Evolutionary conservation across 1,140 invertebrate species (phyloP), one percentile per base, ranked within the genome.

Genomic region (Papilio polytes): DNA sequence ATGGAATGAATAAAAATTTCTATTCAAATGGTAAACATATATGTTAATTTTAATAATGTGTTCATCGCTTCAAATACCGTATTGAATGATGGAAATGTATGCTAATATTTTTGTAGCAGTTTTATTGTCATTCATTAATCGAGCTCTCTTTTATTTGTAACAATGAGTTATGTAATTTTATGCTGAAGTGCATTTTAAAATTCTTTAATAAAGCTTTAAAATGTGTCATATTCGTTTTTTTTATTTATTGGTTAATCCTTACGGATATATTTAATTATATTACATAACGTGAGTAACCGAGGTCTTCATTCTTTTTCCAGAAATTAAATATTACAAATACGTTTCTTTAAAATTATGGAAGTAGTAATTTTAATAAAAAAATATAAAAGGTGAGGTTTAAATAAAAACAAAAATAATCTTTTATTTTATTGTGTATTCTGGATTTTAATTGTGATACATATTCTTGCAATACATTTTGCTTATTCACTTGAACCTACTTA

Each of bases 141-240:
- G 22, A 63, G 59, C 59, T 63, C 59, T 63, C 59, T 63, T 63
- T 63, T 63, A 26, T 63, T 26, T 63, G 12, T 56, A 63, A 63
- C 59, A 63, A 59, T 59, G 56, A 63, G 20, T 63, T 63, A 20
- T 53, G 59, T 63, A 12, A 63, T 63, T 63, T 63, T 26, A 63
- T 63, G 56, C 10, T 26, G 22, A 63, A 63, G 10, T 63, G 59
- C 59, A 63, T 63, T 2, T 63, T 63, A 63, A 63, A 10, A 63
- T 63, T 20, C 22, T 63, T 63, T 31, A 63, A 63, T 63, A 63
- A 63, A 63, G 59, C 59, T 63, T 63, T 63, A 63, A 63, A 26
- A 63, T 63, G 59, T 63, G 59, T 63, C 59, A 63, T 63, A 63
- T 31, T 26, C 13, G 59, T 63, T 12, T 63, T 63, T 26, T 26